Evolutionary conservation across 2,113 vertebrate species (phyloP).

Genomic region (Pomatostomus ruficeps): DNA sequence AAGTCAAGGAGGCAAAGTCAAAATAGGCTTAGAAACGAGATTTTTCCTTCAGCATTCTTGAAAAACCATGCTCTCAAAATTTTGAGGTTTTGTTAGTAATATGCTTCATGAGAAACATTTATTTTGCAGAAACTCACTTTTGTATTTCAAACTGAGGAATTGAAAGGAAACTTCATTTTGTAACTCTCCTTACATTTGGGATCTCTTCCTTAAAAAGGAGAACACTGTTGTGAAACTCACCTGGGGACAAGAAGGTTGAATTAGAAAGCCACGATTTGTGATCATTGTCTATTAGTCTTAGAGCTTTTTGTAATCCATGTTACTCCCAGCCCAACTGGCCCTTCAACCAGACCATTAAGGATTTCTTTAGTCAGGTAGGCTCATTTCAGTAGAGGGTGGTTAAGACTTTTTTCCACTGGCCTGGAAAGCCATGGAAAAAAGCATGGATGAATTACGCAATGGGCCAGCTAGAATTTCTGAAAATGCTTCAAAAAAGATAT

Average conservation of each 20-base stretch:
- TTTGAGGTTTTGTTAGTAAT: background rate
- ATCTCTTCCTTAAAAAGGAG: background rate
- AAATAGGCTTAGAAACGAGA: background rate
- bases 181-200: background rate
- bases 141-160: background rate
- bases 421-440: no score
- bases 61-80: background rate
- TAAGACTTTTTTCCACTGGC: background rate
- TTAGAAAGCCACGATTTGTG: background rate
- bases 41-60: background rate
- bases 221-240: background rate
- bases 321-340: background rate
- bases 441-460: background rate
- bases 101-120: background rate
- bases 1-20: background rate
- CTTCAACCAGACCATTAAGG: background rate
- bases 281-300: background rate
- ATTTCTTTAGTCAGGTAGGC: background rate
- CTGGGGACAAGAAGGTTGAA: background rate
- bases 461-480: background rate
- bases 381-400: background rate
- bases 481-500: background rate
- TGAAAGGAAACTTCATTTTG: background rate
- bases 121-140: background rate
- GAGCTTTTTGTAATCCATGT: background rate